Evolutionary conservation across 2,113 vertebrate genomes (phyloP).

Genomic region (Tragulus kanchil): DNA sequence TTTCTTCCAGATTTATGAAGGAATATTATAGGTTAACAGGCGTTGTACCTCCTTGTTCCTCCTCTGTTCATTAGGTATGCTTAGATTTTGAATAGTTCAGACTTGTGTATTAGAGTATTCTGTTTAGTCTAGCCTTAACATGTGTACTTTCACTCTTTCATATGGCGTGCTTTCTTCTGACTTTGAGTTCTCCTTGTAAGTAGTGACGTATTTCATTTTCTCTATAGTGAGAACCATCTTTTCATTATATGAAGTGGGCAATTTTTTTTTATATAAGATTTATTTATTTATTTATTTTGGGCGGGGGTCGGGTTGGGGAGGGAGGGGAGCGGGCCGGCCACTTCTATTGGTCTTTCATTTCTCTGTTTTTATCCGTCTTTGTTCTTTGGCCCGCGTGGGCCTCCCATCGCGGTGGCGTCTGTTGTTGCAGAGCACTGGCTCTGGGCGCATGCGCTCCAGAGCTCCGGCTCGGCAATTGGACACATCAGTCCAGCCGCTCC

Average conservation of each 20-base stretch:
- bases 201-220: conserved; percentile 8
- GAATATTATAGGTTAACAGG: background rate
- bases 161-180: background rate
- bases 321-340: too few relatives aligned
- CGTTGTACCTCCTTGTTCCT: background rate
- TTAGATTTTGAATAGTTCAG: background rate
- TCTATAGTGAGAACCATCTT: background rate
- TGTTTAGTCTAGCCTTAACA: background rate
- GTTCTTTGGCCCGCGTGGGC: too few relatives aligned
- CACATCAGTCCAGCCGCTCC: too few relatives aligned
- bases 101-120: background rate
- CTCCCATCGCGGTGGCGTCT: too few relatives aligned
- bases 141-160: background rate
- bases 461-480: too few relatives aligned
- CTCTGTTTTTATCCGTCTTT: too few relatives aligned
- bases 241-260: background rate
- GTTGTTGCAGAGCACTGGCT: too few relatives aligned
- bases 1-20: background rate
- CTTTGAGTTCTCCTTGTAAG: background rate
- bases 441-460: too few relatives aligned
- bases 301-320: too few relatives aligned
- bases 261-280: background rate
- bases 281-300: too few relatives aligned
- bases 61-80: background rate
- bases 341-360: too few relatives aligned